Evolutionary conservation across 2,888 invertebrate genomes (phyloP), one percentile per base, ranked within the genome.

Genomic region (Hermaeophaga mercurialis): DNA sequence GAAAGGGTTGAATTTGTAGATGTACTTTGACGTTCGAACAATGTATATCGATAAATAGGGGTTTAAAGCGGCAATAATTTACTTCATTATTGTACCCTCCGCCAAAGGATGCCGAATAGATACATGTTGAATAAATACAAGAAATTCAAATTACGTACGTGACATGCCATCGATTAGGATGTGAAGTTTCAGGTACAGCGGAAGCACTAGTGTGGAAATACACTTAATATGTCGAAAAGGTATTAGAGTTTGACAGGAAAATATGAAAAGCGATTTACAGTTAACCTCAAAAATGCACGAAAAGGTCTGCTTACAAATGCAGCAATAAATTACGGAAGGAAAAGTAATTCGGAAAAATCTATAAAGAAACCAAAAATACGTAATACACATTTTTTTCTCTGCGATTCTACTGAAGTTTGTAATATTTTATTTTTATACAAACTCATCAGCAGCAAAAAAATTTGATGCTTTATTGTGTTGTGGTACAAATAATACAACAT

Each of bases 31-130:
- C 56, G 39, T 59, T 56, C 39, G 50, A 56, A 60, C 56, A 60
- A 60, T 60, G 56, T 54, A 52, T 54, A 47, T 41, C 50, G 49
- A 60, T 60, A 54, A 52, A 60, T 60, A 54, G 47, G 59, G 59
- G 54, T 54, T 41, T 57, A 54, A 56, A 59, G 55, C 53, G 14
- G 56, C 46, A 56, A 59, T 59, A 59, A 59, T 59, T 56, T 33
- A 56, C 46, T 49, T 59, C 50, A 54, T 59, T 56, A 59, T 55
- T 46, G 54, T 46, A 48, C 54, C 48, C 59, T 48, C 31, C 34
- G 18, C 18, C 31, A 49, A 48, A 47, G 54, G 56, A 57, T 39
- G 17, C 8, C 12, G 19, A 31, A n/a, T 43, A 1, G 28, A 43
- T 54, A 33, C 14, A 22, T 41, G 31, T 14, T 34, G 47, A 54